phyloP scores from a whole-genome alignment of 2,888 invertebrate genomes.

The Philereme vetulata region DNA sequence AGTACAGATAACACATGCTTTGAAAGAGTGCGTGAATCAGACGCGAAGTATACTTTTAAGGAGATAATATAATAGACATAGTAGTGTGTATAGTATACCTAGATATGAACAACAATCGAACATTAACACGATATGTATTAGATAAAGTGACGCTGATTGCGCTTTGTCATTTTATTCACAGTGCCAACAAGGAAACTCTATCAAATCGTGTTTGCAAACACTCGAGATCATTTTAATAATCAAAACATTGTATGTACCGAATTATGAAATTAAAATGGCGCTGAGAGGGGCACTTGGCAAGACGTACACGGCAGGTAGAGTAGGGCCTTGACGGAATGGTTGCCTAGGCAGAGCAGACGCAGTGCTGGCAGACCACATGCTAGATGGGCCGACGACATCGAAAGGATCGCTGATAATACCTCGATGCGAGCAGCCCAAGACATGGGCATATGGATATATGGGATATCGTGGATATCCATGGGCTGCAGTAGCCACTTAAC shows the following conservation, averaged over 20 bases:
- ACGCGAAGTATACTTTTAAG: slow-evolving; percentile 3
- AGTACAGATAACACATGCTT: slow-evolving; percentile 22
- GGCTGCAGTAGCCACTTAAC: too few relatives aligned
- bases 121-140: slow-evolving; percentile 26
- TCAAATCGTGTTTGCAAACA: background rate
- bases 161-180: background rate
- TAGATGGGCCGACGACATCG: too few relatives aligned
- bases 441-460: too few relatives aligned
- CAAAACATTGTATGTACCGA: background rate
- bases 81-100: background rate
- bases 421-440: too few relatives aligned
- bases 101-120: slow-evolving; percentile 32
- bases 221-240: background rate
- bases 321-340: too few relatives aligned
- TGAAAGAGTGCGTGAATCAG: slow-evolving; percentile 25
- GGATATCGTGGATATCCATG: too few relatives aligned
- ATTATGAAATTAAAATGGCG: too few relatives aligned
- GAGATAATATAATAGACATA: slow-evolving; percentile 12
- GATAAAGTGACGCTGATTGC: slow-evolving; percentile 5
- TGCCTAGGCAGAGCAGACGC: too few relatives aligned
- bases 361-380: too few relatives aligned
- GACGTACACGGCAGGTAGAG: too few relatives aligned
- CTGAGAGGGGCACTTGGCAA: too few relatives aligned
- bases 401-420: too few relatives aligned
- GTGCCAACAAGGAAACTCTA: slow-evolving; percentile 24